Percentiles rank a stretch among this genome's conserved stretches.
These are phyloP conservation scores for Oxytorus armatus DNA, from an alignment of 2,888 invertebrate species.

Conservation along the genomic window DNA sequence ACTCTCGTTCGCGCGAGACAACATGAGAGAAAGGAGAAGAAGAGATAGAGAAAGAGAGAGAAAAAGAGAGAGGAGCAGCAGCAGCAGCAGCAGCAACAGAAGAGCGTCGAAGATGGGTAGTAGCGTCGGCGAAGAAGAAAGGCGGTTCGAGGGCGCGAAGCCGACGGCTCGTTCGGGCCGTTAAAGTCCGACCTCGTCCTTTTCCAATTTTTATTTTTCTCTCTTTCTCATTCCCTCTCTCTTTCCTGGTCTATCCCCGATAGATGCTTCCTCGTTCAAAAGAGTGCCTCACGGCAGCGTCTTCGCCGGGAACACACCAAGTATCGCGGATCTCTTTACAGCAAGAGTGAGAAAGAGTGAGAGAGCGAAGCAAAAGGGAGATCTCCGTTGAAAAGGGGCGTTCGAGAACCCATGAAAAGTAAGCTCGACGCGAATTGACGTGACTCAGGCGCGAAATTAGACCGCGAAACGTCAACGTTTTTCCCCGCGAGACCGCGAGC, in stretches of 20 bases:
- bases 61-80: conserved; percentile 25
- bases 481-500: conserved; percentile 18
- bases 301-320: conserved; percentile 56
- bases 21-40: not conserved
- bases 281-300: conserved; percentile 65
- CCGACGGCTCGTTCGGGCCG: conserved; percentile 69
- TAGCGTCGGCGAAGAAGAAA: conserved; percentile 74
- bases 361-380: conserved; percentile 38
- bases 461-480: conserved; percentile 8
- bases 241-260: conserved; percentile 55
- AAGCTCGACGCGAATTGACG: conserved; percentile 55
- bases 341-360: conserved; percentile 21
- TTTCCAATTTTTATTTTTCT: conserved; percentile 58
- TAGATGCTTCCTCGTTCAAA: conserved; percentile 62
- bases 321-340: conserved; percentile 62
- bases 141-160: conserved; percentile 71
- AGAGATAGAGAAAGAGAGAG: conserved; percentile 9
- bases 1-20: conserved; percentile 46
- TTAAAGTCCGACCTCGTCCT: conserved; percentile 68
- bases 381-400: conserved; percentile 67
- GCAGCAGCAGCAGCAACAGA: no score
- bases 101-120: conserved; percentile 69
- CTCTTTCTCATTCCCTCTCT: conserved; percentile 57
- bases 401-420: conserved; percentile 59
- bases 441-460: conserved; percentile 15